These are phyloP conservation scores for Craseonycteris thonglongyai DNA, from an alignment of 2,113 vertebrate species.

Conservation along the genomic window DNA sequence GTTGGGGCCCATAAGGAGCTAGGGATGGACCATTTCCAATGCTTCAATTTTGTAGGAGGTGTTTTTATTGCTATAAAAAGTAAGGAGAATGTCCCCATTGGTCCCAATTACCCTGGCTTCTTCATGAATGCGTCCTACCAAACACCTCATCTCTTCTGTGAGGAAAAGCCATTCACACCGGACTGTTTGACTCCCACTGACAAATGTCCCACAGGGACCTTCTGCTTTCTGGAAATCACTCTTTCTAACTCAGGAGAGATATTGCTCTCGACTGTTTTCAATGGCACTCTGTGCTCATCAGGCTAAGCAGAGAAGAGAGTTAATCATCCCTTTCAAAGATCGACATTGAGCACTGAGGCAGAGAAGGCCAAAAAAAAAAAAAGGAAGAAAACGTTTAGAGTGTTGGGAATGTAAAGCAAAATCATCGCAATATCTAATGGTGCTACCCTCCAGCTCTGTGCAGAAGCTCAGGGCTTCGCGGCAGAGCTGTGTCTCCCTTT, in stretches of 20 bases:
- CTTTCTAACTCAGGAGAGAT: neutral
- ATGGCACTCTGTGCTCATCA: neutral
- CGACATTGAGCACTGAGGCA: neutral
- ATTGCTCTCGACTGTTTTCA: conserved; percentile 19
- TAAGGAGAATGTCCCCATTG: neutral
- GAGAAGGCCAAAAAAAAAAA: neutral
- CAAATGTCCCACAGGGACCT: neutral
- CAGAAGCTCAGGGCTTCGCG: neutral
- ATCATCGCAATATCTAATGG: neutral
- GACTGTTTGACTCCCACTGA: neutral
- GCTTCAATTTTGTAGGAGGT: neutral
- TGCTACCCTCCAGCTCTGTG: neutral
- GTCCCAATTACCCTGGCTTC: neutral
- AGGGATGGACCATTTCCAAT: neutral
- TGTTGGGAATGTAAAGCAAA: neutral
- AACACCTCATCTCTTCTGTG: neutral
- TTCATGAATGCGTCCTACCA: neutral
- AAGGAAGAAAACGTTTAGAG: neutral
- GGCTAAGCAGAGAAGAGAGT: neutral
- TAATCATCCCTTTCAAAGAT: neutral
- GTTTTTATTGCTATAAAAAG: neutral
- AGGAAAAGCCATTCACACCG: neutral
- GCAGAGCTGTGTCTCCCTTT: neutral
- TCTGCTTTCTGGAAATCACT: conserved; percentile 37
- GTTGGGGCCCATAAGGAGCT: neutral